Evolutionary conservation across 2,113 vertebrate species (phyloP).

Genomic region (Empidonax traillii): DNA sequence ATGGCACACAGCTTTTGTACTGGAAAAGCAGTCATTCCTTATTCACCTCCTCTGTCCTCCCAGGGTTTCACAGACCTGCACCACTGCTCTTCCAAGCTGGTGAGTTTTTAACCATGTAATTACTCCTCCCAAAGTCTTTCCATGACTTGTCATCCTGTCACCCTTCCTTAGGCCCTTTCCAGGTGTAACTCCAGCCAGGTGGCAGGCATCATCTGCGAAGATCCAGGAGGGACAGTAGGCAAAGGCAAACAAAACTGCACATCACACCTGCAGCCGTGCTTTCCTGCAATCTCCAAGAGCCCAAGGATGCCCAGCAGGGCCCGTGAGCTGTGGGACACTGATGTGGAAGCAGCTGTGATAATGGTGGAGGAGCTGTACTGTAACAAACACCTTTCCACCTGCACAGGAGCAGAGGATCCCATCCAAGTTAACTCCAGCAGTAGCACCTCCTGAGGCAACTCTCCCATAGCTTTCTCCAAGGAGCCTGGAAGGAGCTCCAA

Average conservation of each 20-base stretch:
- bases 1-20: not conserved
- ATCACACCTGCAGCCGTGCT: too few species aligned
- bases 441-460: not conserved
- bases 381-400: not conserved
- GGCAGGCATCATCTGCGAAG: not conserved
- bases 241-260: not conserved
- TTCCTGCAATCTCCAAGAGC: not conserved
- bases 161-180: not conserved
- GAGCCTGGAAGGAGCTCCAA: not conserved
- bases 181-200: not conserved
- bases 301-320: not conserved
- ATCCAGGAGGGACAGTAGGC: not conserved
- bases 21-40: not conserved
- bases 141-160: not conserved
- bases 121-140: not conserved
- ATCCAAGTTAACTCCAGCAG: not conserved
- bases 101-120: accelerated
- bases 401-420: not conserved
- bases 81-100: not conserved
- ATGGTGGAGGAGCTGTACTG: not conserved
- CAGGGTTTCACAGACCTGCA: not conserved
- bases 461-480: not conserved
- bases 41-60: not conserved
- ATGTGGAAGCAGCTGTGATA: not conserved
- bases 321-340: not conserved